Percentiles rank a stretch among this genome's conserved stretches.
phyloP scores from a whole-genome alignment of 1,140 invertebrate genomes.

The Bombus impatiens region DNA sequence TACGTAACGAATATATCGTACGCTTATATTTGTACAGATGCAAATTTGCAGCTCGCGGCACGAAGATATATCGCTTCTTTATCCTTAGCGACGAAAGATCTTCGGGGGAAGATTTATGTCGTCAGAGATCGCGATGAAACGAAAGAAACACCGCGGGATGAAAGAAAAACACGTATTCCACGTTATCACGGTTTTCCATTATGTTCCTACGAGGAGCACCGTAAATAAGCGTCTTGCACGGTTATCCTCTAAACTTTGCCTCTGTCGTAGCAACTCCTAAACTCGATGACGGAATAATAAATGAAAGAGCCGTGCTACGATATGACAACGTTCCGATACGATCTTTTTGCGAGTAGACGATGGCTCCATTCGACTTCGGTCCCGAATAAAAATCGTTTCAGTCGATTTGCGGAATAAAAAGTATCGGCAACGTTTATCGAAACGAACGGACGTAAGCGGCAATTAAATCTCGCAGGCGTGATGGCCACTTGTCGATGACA shows the following conservation, averaged over 20 bases:
- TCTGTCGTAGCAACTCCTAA: not conserved
- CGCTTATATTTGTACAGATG: not conserved
- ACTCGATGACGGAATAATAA: not conserved
- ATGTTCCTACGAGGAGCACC: not conserved
- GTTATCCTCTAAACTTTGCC: not conserved
- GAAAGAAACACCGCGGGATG: slow-evolving; percentile 1
- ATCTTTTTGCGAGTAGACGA: not conserved
- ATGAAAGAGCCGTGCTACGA: not conserved
- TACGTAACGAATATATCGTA: not conserved
- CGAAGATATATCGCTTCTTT: not conserved
- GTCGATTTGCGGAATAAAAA: too few species aligned
- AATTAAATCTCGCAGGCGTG: not conserved
- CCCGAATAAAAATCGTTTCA: not conserved
- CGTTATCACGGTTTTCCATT: slow-evolving; percentile 45
- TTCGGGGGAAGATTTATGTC: not conserved
- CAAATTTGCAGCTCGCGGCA: not conserved
- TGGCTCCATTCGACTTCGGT: not conserved
- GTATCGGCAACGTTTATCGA: not conserved
- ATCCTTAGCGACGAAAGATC: not conserved
- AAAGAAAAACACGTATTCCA: slow-evolving; percentile 22
- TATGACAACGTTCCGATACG: not conserved
- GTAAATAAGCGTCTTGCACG: not conserved
- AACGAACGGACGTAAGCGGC: not conserved
- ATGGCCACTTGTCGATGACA: not conserved
- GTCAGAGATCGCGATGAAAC: slow-evolving; percentile 7